These are phyloP conservation scores for Orussus abietinus DNA, from an alignment of 1,140 invertebrate genomes.

Conservation along the genomic window DNA sequence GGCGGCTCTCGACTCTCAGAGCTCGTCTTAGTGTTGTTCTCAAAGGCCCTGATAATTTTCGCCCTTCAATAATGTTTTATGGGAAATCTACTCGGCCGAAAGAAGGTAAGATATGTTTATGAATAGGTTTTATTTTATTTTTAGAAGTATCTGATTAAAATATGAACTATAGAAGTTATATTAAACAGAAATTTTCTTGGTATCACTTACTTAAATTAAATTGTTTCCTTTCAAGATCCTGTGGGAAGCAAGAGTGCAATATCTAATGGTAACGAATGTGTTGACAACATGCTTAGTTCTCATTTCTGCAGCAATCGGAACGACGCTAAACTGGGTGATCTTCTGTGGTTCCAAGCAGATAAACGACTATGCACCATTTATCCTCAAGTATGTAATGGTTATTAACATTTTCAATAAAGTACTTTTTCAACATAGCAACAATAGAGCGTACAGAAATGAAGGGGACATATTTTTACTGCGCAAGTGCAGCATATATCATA, in stretches of 20 bases:
- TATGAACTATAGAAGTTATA: background rate
- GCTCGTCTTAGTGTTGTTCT: conserved; percentile 31
- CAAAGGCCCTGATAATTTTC: conserved; percentile 21
- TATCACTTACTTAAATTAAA: conserved; percentile 4
- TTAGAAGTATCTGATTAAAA: conserved; percentile 2
- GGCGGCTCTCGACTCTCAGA: conserved; percentile 58
- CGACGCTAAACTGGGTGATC: conserved; percentile 53
- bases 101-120: conserved; percentile 36
- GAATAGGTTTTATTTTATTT: conserved; percentile 1
- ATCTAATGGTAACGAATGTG: background rate
- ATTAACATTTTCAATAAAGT: too few species aligned
- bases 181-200: conserved; percentile 1
- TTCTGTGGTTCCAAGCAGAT: conserved; percentile 54
- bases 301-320: conserved; percentile 52
- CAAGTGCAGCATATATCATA: too few species aligned
- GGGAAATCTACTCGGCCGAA: conserved; percentile 40
- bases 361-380: conserved; percentile 54
- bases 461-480: too few species aligned
- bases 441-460: too few species aligned
- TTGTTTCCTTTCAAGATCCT: conserved; percentile 18
- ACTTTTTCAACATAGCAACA: too few species aligned
- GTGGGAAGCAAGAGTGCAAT: conserved; percentile 23
- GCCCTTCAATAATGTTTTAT: conserved; percentile 44
- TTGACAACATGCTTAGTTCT: conserved; percentile 46
- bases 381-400: conserved; percentile 49